Evolutionary conservation across 53 echinoderm and acorn worm genomes (phyloP).

Genomic region (Stichopus horrens): DNA sequence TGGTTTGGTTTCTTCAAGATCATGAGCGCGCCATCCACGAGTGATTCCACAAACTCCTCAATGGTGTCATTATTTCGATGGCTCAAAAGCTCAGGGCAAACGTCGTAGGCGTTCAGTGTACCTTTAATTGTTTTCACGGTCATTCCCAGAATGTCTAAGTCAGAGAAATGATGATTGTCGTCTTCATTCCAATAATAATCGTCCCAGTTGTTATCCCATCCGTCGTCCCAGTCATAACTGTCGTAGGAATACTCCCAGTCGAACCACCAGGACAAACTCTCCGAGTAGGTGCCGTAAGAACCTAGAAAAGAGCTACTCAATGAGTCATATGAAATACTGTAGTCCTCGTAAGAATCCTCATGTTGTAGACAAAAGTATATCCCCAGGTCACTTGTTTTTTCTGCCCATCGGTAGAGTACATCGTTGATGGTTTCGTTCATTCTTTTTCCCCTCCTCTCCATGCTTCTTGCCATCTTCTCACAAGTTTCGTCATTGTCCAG

Average conservation of each 20-base stretch:
- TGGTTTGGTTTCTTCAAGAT: neutral
- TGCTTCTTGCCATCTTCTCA: neutral
- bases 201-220: neutral
- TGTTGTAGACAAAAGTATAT: neutral
- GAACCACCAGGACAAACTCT: constrained; percentile 9
- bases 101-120: neutral
- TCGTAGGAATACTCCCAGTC: constrained; percentile 15
- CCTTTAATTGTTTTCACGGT: neutral
- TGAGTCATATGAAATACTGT: neutral
- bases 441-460: neutral
- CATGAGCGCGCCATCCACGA: neutral
- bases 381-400: neutral
- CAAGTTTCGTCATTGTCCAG: neutral
- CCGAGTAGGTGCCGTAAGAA: neutral
- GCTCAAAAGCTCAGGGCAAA: neutral
- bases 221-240: constrained; percentile 15
- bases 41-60: neutral
- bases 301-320: neutral
- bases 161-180: neutral
- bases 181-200: neutral
- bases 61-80: neutral
- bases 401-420: neutral
- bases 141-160: neutral
- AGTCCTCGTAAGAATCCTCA: neutral
- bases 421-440: constrained; percentile 6